A percentile compares a stretch with the other conserved stretches of the same genome.
Evolutionary conservation across 2,888 invertebrate genomes (phyloP).

Genomic region (Patella depressa): DNA sequence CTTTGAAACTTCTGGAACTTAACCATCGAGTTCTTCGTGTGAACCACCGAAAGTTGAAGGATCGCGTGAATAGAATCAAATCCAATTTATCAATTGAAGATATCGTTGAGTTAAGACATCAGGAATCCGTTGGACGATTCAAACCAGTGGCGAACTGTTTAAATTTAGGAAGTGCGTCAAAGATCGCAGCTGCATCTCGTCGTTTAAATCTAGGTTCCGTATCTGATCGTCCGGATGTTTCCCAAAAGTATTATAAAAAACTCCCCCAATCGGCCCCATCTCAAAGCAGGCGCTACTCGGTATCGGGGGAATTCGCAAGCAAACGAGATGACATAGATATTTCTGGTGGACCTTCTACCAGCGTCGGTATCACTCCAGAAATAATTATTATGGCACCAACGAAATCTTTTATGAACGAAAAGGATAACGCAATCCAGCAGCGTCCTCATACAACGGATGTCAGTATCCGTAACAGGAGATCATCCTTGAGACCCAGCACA

Average conservation of each 20-base stretch:
- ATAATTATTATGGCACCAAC: neutral
- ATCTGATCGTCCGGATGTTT: constrained; percentile 12
- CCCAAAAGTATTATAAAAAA: constrained; percentile 22
- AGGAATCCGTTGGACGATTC: constrained; percentile 57
- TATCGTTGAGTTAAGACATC: constrained; percentile 49
- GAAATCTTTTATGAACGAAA: neutral
- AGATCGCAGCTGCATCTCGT: constrained; percentile 58
- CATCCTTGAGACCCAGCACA: constrained; percentile 22
- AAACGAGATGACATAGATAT: neutral
- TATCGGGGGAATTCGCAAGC: constrained; percentile 38
- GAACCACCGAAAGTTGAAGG: constrained; percentile 57
- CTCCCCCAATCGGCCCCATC: neutral
- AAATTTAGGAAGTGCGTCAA: constrained; percentile 51
- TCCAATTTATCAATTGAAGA: constrained; percentile 57
- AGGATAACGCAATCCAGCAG: neutral
- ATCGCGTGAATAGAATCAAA: constrained; percentile 58
- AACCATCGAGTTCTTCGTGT: constrained; percentile 60
- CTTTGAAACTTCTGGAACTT: constrained; percentile 60
- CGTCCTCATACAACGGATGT: neutral
- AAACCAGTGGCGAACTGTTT: constrained; percentile 42
- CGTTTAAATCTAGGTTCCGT: constrained; percentile 46
- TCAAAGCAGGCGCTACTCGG: constrained; percentile 46
- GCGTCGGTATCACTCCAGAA: constrained; percentile 28
- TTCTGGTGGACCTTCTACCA: constrained; percentile 51
- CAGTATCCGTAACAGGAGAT: neutral